Evolutionary conservation across 2,888 invertebrate species (phyloP), one percentile per base, ranked within the genome.

Genomic region (Xylota segnis): DNA sequence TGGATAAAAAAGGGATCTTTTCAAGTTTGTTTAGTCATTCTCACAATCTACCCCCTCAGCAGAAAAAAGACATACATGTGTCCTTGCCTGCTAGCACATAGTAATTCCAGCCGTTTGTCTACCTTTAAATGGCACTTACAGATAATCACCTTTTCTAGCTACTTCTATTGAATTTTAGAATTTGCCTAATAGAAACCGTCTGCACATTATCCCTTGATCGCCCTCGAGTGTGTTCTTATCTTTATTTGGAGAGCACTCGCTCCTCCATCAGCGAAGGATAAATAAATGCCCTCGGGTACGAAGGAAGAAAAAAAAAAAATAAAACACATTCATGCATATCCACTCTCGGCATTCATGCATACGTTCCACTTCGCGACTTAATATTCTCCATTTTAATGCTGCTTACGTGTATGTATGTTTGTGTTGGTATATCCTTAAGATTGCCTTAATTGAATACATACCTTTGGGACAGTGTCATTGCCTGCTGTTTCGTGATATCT

Each of bases 361-460:
- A 77, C 76, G 59, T 45, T 52, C 72, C 32, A 59, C 59, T 50
- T 45, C 43, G 59, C 50, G 66, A 68, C 59, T 52, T 81, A 61
- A 81, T 74, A 81, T 74, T 72, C 45, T 75, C 32, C 52, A 45
- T 47, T 83, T 58, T 59, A 77, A 83, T 83, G 70, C 65, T 63
- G 9, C 70, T 63, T 68, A 58, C 82, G 70, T 76, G 50, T 37
- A 32, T 34, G 18, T 34, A n/a, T n/a, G n/a, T n/a, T n/a, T n/a
- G n/a, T 40, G 34, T 37, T 12, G 40, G 40, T 27, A 66, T 58
- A 74, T 70, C 56, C 56, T 68, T 59, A 32, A 52, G 59, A 79
- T 79, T 84, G 83, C 78, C 83, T 65, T 52, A 79, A 79, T 75
- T 75, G 83, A 83, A 78, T 78, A 78, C 72, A 78, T 78, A 77